These are phyloP conservation scores for Craseonycteris thonglongyai DNA, from an alignment of 2,113 vertebrate genomes.

Conservation along the genomic window DNA sequence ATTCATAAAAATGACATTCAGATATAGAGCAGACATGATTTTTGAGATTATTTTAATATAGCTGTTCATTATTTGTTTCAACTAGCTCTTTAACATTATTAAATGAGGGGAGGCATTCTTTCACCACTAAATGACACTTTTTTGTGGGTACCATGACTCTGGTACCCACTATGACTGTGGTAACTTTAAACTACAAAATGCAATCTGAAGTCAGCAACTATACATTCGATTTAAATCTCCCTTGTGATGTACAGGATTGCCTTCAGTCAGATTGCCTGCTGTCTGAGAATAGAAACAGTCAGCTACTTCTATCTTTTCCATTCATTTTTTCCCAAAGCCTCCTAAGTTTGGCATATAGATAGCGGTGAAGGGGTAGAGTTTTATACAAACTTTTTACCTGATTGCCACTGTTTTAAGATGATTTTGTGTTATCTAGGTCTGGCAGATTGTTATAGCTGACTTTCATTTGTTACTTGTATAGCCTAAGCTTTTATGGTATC, in stretches of 20 bases:
- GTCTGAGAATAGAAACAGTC: fast-evolving
- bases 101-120: neutral
- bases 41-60: neutral
- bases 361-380: fast-evolving
- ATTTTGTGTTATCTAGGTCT: fast-evolving
- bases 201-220: neutral
- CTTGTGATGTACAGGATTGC: neutral
- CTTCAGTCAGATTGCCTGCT: neutral
- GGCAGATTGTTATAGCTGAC: too few relatives aligned
- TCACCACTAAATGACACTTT: neutral
- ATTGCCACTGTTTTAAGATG: neutral
- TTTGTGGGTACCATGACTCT: neutral
- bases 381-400: neutral
- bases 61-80: neutral
- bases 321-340: neutral
- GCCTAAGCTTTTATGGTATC: neutral
- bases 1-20: neutral
- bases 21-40: neutral
- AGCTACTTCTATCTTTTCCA: neutral
- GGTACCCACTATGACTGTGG: neutral
- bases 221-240: neutral
- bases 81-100: neutral
- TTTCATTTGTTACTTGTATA: fast-evolving
- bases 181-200: neutral
- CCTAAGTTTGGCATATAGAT: fast-evolving